Evolutionary conservation across 1,140 invertebrate species (phyloP), one percentile per base, ranked within the genome.

Genomic region (Cydia splendana): DNA sequence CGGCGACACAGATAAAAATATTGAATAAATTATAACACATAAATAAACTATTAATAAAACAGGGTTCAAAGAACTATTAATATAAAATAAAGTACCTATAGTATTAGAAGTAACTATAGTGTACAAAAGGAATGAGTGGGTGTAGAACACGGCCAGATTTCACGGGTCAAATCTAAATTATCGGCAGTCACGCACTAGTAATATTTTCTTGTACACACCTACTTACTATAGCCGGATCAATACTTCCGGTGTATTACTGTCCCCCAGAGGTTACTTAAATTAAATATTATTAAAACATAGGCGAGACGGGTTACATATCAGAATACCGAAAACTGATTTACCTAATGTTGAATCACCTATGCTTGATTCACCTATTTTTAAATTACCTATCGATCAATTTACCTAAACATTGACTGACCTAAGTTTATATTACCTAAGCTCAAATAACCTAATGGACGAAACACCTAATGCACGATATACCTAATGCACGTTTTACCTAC

Each of bases 101-200:
- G 9, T 42, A 42, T 42, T 42, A 42, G 7, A 51, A 51, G 48
- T 51, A 13, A 1, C 5, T 48, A 7, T 38, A n/a, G 7, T 38
- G 9, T 38, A 38, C 34, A 15, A 48, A 48, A 0, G 48, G 15
- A 51, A 51, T 51, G 12, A 51, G 48, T 51, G 48, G 48, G 48
- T 51, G 48, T 51, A 51, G 48, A 15, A 51, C 48, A 51, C 15
- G 48, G 12, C 48, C 48, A 15, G 48, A 51, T 51, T 51, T 15
- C 48, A 51, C 65, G 13, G 65, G 65, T 65, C 65, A 65, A 34
- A 65, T 12, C 10, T 4, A 24, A 28, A 65, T 28, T 34, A 65
- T 65, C 9, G 65, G 10, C 28, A 13, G 65, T 28, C 65, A 65
- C 65, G 65, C 65, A 65, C 65, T 65, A 24, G 18, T 65, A 65